Conservation (phyloP, 2,797 vertebrate species). For the Margarornis squamiger region DNA sequence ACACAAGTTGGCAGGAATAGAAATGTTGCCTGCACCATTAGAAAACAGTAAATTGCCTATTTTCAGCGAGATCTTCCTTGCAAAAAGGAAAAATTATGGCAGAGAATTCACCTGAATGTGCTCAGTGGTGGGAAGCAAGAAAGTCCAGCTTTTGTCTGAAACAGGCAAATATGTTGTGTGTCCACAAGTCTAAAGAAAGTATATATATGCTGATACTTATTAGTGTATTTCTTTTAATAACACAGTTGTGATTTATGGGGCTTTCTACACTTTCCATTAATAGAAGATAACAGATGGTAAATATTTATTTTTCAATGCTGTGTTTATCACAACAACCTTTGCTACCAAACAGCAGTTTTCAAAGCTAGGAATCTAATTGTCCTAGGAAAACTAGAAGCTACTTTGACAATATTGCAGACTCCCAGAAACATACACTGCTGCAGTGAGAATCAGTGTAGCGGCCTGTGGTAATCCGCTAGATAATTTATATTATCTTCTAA, state of each 20-base stretch:
- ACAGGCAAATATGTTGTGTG: background rate
- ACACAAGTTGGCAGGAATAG: background rate
- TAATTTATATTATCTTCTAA: background rate
- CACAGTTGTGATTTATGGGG: constrained; percentile 31
- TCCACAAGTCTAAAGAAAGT: background rate
- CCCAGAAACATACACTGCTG: background rate
- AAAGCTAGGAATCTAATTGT: background rate
- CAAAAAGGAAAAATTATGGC: background rate
- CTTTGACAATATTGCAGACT: background rate
- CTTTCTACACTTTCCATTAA: constrained; percentile 2
- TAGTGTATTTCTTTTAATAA: constrained; percentile 15
- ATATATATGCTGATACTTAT: background rate
- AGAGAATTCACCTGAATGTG: background rate
- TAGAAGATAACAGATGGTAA: constrained; percentile 18
- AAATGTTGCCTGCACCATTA: background rate
- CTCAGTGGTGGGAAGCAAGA: background rate
- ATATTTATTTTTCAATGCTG: constrained; percentile 39
- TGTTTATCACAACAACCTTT: constrained; percentile 29
- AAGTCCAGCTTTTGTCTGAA: background rate
- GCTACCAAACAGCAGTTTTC: background rate
- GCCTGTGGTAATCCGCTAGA: background rate
- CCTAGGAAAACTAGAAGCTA: background rate
- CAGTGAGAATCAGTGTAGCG: background rate
- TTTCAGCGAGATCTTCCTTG: background rate
- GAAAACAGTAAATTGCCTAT: background rate